Conservation (phyloP, 1,140 invertebrate genomes). For the Ceratina australensis region DNA sequence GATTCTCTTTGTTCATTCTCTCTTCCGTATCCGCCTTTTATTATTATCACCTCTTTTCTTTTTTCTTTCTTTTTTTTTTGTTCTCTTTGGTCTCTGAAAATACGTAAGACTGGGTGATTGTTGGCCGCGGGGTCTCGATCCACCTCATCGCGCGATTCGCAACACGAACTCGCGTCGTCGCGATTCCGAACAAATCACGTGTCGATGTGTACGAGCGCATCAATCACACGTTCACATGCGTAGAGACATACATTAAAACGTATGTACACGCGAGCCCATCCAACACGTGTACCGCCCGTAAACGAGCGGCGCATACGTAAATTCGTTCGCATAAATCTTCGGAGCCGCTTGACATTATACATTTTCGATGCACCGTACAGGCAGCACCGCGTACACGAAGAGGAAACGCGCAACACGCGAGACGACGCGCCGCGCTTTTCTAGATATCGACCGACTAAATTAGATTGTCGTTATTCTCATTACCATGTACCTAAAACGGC, state of each 20-base stretch:
- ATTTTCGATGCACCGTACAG: constrained; percentile 32
- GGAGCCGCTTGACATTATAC: constrained; percentile 8
- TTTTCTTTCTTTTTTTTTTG: constrained; percentile 20
- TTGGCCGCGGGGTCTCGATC: background rate
- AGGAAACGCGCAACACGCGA: background rate
- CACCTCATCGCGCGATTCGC: constrained; percentile 37
- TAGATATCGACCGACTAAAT: constrained; percentile 52
- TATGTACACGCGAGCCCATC: background rate
- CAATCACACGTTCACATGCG: background rate
- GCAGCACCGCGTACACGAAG: background rate
- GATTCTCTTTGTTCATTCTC: constrained; percentile 26
- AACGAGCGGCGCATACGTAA: constrained; percentile 2
- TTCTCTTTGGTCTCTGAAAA: constrained; percentile 2
- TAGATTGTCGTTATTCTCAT: constrained; percentile 47
- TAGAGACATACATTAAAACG: background rate
- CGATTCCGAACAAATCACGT: constrained; percentile 48
- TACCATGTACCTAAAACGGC: constrained; percentile 57
- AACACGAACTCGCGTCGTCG: constrained; percentile 19
- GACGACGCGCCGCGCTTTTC: constrained; percentile 31
- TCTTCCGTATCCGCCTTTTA: background rate
- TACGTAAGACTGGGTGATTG: constrained; percentile 43
- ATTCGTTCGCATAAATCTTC: constrained; percentile 30
- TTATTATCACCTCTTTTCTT: background rate
- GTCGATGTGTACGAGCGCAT: constrained; percentile 31
- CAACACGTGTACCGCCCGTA: background rate